These are phyloP conservation scores for Saguinus imperator DNA, from an alignment of 2,113 vertebrate species.

Conservation along the genomic window DNA sequence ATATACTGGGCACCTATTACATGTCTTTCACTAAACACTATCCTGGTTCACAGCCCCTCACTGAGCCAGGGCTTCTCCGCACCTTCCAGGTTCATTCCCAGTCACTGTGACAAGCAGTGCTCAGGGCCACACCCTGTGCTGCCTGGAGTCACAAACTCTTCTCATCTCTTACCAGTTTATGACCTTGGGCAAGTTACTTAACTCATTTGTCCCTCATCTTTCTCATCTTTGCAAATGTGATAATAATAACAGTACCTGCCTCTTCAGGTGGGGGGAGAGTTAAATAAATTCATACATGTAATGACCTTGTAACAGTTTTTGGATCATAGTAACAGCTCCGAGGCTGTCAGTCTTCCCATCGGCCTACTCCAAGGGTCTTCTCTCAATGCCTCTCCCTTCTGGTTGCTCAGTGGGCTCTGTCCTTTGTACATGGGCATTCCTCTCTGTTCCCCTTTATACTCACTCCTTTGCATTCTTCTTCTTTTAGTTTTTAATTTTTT, in stretches of 20 bases:
- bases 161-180: background rate
- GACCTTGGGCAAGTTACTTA: background rate
- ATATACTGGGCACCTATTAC: rapidly evolving
- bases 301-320: background rate
- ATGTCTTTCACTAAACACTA: background rate
- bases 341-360: rapidly evolving
- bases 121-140: background rate
- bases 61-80: rapidly evolving
- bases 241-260: background rate
- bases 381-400: background rate
- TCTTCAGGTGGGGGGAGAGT: too few relatives aligned
- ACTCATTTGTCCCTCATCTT: background rate
- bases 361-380: rapidly evolving
- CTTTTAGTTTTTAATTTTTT: background rate
- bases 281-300: background rate
- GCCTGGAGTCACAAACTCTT: background rate
- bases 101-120: background rate
- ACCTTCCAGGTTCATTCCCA: background rate
- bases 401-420: too few relatives aligned
- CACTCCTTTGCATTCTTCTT: background rate
- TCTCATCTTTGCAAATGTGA: background rate
- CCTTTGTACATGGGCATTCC: background rate
- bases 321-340: background rate
- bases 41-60: rapidly evolving
- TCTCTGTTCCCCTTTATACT: background rate